phyloP scores from a whole-genome alignment of 64 coral and sea anemone genomes.

The Stichodactyla helianthus region DNA sequence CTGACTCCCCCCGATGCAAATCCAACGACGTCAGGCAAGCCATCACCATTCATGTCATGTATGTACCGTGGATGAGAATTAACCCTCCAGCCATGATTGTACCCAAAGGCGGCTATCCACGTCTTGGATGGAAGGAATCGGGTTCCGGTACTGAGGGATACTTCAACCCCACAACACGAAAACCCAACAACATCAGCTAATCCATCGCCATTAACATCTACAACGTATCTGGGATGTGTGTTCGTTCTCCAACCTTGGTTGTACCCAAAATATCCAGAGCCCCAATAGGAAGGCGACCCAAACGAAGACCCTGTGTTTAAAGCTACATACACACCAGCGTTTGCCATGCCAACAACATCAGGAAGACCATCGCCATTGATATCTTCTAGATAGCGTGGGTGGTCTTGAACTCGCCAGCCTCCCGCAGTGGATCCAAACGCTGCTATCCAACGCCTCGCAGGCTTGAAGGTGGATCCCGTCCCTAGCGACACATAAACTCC shows the following conservation, averaged over 20 bases:
- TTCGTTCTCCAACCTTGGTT: neutral
- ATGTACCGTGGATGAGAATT: slow-evolving; percentile 13
- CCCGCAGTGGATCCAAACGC: slow-evolving; percentile 1
- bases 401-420: neutral
- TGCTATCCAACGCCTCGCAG: neutral
- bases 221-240: slow-evolving; percentile 4
- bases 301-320: neutral
- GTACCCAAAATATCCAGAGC: neutral
- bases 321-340: neutral
- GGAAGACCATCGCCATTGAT: slow-evolving; percentile 24
- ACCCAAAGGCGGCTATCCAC: neutral
- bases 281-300: neutral
- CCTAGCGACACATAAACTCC: neutral
- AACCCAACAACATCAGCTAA: slow-evolving; percentile 30
- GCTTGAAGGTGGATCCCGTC: neutral
- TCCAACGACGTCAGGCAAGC: slow-evolving; percentile 11
- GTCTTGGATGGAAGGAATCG: neutral
- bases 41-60: slow-evolving; percentile 24
- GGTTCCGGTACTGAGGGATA: neutral
- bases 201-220: slow-evolving; percentile 35
- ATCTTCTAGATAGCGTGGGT: slow-evolving; percentile 15
- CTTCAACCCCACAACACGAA: neutral
- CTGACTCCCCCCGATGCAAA: neutral
- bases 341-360: slow-evolving; percentile 23
- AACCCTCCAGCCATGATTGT: neutral